Percentiles rank a stretch among this genome's conserved stretches.
phyloP scores from a whole-genome alignment of 2,888 invertebrate genomes.

The Caenorhabditis sp. region DNA sequence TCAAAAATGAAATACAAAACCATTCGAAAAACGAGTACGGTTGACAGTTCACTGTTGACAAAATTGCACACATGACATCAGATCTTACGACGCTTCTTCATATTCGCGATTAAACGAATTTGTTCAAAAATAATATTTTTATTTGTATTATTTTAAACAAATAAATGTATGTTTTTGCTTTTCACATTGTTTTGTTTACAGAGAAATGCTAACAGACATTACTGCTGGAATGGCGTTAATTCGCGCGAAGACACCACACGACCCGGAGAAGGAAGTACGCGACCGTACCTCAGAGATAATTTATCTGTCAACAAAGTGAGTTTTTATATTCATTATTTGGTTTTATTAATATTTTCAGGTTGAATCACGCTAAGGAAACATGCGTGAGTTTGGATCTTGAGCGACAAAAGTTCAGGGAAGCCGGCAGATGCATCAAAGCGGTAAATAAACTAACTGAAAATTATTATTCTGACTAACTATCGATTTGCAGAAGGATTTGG shows the following conservation, averaged over 20 bases:
- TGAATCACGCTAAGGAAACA: constrained; percentile 46
- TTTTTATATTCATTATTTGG: neutral
- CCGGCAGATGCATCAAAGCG: constrained; percentile 36
- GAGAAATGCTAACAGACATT: constrained; percentile 22
- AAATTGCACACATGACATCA: constrained; percentile 11
- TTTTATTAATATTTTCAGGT: constrained; percentile 13
- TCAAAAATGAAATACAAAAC: neutral
- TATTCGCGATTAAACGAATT: neutral
- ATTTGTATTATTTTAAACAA: neutral
- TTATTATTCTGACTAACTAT: neutral
- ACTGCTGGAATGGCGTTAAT: constrained; percentile 30
- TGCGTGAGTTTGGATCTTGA: constrained; percentile 49
- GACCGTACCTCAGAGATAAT: constrained; percentile 30
- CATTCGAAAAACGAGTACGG: constrained; percentile 23
- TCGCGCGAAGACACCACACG: constrained; percentile 26
- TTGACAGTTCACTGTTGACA: constrained; percentile 22
- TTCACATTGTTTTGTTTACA: neutral
- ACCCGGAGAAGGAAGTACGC: constrained; percentile 27
- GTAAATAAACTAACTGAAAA: constrained; percentile 5
- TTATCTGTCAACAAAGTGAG: constrained; percentile 41
- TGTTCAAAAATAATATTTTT: neutral
- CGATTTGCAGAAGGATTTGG: constrained; percentile 37
- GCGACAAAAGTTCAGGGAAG: constrained; percentile 55
- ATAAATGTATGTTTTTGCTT: neutral
- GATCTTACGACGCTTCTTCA: constrained; percentile 26